phyloP scores from a whole-genome alignment of 2,888 invertebrate species.

The Drosophila pseudotalamancana region DNA sequence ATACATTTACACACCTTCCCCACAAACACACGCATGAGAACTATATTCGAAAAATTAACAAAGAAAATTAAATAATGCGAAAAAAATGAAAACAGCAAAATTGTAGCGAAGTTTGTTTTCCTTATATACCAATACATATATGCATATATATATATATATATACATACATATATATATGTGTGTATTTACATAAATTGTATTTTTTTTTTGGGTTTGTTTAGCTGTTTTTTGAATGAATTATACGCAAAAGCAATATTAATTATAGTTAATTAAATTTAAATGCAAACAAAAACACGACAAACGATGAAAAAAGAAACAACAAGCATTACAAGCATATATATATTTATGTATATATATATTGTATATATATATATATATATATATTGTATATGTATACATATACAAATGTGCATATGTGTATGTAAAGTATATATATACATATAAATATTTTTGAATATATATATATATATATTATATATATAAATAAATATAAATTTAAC shows the following conservation, averaged over 20 bases:
- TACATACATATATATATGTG: conserved; percentile 20
- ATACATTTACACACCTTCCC: neutral
- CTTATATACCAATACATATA: conserved; percentile 44
- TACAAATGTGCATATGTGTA: too few species aligned
- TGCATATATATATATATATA: conserved; percentile 15
- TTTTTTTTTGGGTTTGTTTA: conserved; percentile 72
- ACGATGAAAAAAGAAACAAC: conserved; percentile 15
- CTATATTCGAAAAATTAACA: conserved; percentile 12
- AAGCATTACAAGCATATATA: conserved; percentile 35
- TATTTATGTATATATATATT: conserved; percentile 30
- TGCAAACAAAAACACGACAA: conserved; percentile 46
- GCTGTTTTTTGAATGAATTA: conserved; percentile 77
- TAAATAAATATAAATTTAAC: conserved; percentile 62
- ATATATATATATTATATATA: conserved; percentile 43
- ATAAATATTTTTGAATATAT: conserved; percentile 63
- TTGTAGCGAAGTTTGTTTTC: conserved; percentile 68
- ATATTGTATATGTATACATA: conserved; percentile 32
- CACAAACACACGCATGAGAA: neutral
- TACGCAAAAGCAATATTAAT: conserved; percentile 84
- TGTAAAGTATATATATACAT: conserved; percentile 44
- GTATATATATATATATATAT: conserved; percentile 28
- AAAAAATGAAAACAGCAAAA: conserved; percentile 25
- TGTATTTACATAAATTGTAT: conserved; percentile 12
- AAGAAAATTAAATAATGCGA: conserved; percentile 12
- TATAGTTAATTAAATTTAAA: conserved; percentile 83